phyloP scores from a whole-genome alignment of 2,113 vertebrate genomes.

The Campylomormyrus tamandua region DNA sequence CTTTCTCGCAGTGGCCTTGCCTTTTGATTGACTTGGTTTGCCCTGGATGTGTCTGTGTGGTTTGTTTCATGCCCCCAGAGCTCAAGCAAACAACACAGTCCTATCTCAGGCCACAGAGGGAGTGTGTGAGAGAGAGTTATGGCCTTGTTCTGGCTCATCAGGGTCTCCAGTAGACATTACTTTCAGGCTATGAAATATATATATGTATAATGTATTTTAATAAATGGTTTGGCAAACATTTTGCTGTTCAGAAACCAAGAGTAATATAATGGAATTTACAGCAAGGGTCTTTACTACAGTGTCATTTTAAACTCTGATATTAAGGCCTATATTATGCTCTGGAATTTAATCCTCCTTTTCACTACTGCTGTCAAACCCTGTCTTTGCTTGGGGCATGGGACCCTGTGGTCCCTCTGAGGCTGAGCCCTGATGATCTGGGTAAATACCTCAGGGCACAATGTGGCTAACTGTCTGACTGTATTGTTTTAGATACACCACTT shows the following conservation, averaged over 20 bases:
- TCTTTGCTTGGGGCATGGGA: not conserved
- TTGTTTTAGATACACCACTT: not conserved
- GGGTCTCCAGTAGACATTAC: not conserved
- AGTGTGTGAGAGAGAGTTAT: not conserved
- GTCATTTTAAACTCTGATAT: not conserved
- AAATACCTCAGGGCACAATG: not conserved
- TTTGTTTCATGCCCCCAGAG: not conserved
- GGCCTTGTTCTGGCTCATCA: not conserved
- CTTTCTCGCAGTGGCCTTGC: not conserved
- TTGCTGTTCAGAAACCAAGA: not conserved
- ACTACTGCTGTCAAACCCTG: not conserved
- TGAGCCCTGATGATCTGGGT: not conserved
- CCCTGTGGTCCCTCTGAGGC: not conserved
- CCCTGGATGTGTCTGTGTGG: not conserved
- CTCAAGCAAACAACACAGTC: not conserved
- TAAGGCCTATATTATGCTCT: not conserved
- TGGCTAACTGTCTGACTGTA: not conserved
- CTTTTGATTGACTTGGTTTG: not conserved
- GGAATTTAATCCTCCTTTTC: not conserved
- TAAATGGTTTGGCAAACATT: not conserved
- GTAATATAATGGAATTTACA: not conserved
- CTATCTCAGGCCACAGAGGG: not conserved
- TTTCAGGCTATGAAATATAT: not conserved
- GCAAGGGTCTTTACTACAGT: not conserved
- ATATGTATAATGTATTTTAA: not conserved